Base-by-base conservation (phyloP, 2,888 invertebrate genomes). In the Scrobipalpa atriplicella region DNA sequence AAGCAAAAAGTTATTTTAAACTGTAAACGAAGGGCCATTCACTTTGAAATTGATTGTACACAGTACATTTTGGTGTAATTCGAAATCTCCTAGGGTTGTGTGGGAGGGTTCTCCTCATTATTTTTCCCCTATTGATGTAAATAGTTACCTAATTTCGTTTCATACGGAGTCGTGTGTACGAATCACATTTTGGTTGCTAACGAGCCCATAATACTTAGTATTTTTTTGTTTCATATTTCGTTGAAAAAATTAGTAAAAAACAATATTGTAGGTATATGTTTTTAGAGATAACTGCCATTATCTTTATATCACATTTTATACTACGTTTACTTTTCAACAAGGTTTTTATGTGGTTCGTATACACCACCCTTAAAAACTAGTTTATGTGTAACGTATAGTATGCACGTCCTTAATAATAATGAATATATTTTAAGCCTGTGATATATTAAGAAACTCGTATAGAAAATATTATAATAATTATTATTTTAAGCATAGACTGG, bases 61-160 rank as follows among this genome's bases (percentile, higher is more conserved):
- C 76, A 75, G 81, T 79, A 83, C 81, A 78, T 78, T 75, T 80
- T 81, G 78, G 79, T 77, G 88, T 88, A 88, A 89, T 89, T 89
- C 86, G 82, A 86, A 90, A 90, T 92, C 90, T 92, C 91, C 85
- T 85, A 91, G 90, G 92, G 92, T 92, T 92, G 91, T 92, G 92
- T 47, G 90, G 90, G 89, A 90, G 54, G 90, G 89, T 85, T 86
- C 79, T 81, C 91, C 92, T 92, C 92, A 90, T 92, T 92, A 91
- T 92, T 92, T 91, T 91, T 85, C 89, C 92, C 91, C 88, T 89
- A 85, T 91, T 89, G 87, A 87, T 92, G 92, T 92, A 92, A 92
- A 92, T 92, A 92, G 92, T 92, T 91, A 89, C 87, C 86, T 87
- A 89, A 89, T 91, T 91, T 85, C 75, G 79, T 87, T 89, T 77